Conservation (phyloP, 2,888 invertebrate species). For the Flexamia atlantica region DNA sequence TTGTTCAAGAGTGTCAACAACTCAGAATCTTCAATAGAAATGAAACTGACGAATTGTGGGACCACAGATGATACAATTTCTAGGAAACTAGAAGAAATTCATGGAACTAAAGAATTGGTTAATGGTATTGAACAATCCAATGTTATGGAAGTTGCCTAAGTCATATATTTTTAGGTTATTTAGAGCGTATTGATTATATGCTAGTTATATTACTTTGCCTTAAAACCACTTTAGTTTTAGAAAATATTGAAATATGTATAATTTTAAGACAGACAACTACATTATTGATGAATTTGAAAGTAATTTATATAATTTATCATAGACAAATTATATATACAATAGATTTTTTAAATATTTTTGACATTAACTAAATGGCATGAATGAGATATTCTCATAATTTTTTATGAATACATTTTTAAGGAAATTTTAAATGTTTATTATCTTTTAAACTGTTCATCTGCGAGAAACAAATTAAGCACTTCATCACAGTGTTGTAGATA, state of each 20-base stretch:
- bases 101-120: slow-evolving; percentile 19
- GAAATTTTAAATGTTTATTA: background rate
- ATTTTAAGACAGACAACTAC: slow-evolving; percentile 19
- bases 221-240: slow-evolving; percentile 51
- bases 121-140: slow-evolving; percentile 46
- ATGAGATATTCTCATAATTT: slow-evolving; percentile 1
- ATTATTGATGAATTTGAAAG: slow-evolving; percentile 10
- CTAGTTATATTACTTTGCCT: slow-evolving; percentile 38
- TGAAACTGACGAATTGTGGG: slow-evolving; percentile 38
- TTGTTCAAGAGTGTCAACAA: slow-evolving; percentile 26
- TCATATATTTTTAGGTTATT: slow-evolving; percentile 25
- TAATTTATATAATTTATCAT: slow-evolving; percentile 37
- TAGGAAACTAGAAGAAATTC: slow-evolving; percentile 22
- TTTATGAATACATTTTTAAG: background rate
- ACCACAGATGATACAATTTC: background rate
- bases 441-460: background rate
- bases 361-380: slow-evolving; percentile 20
- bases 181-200: slow-evolving; percentile 20
- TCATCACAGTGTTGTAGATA: slow-evolving; percentile 47
- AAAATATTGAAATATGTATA: background rate
- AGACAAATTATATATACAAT: slow-evolving; percentile 24
- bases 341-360: slow-evolving; percentile 7
- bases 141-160: slow-evolving; percentile 47
- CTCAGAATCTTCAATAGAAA: slow-evolving; percentile 46
- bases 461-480: background rate